These are phyloP conservation scores for Conger conger DNA, from an alignment of 2,113 vertebrate species.

Conservation along the genomic window DNA sequence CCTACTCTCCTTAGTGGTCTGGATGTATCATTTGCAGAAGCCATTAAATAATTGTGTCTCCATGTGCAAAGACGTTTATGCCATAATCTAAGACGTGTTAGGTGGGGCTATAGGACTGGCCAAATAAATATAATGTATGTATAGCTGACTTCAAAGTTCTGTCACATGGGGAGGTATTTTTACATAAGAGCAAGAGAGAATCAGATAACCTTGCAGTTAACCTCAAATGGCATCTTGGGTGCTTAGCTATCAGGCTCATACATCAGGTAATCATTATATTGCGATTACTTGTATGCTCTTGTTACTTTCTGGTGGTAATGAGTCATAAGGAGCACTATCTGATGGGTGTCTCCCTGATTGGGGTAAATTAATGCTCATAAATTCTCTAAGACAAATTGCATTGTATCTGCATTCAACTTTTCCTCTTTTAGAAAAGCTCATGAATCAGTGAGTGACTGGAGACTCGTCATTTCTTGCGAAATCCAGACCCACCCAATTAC, in stretches of 20 bases:
- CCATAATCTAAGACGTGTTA: too few species aligned
- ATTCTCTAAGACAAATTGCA: background rate
- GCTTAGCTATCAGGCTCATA: background rate
- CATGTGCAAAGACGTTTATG: background rate
- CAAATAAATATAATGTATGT: background rate
- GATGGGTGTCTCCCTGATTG: background rate
- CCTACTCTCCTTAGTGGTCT: background rate
- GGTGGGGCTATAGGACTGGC: background rate
- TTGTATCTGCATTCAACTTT: background rate
- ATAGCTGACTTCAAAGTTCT: background rate
- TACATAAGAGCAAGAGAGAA: background rate
- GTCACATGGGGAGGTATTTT: background rate
- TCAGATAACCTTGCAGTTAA: background rate
- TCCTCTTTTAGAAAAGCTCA: background rate
- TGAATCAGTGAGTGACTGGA: background rate
- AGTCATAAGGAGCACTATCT: background rate
- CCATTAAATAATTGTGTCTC: background rate
- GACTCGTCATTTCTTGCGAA: slow-evolving; percentile 49
- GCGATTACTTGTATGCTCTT: background rate
- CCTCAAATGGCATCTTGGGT: background rate
- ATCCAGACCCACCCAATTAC: slow-evolving; percentile 57
- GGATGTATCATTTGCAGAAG: background rate
- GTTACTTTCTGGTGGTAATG: background rate
- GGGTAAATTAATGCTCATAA: background rate
- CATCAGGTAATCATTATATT: background rate